Conservation (phyloP, 2,113 vertebrate species). For the Amazona vittata region DNA sequence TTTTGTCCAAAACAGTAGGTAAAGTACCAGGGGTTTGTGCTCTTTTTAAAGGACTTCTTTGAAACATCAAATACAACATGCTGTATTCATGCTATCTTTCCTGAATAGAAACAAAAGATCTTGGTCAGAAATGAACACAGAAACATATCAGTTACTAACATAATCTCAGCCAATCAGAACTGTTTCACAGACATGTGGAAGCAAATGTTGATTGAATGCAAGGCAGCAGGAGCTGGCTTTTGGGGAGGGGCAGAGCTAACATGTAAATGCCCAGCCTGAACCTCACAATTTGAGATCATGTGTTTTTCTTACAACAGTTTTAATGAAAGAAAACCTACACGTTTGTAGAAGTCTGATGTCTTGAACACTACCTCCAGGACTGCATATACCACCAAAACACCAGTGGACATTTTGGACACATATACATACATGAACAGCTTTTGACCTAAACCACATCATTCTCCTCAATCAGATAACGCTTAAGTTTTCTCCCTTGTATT, state of each 20-base stretch:
- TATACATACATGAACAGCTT: neutral
- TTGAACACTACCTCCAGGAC: neutral
- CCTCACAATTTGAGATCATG: neutral
- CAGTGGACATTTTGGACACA: neutral
- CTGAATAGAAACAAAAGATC: neutral
- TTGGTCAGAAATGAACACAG: neutral
- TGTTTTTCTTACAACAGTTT: neutral
- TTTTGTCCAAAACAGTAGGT: neutral
- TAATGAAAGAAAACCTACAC: neutral
- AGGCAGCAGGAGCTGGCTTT: neutral
- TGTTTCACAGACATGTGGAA: neutral
- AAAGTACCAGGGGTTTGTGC: neutral
- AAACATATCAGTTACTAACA: neutral
- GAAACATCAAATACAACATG: neutral
- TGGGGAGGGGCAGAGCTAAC: neutral
- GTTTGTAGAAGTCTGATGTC: accelerated
- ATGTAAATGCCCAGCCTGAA: neutral
- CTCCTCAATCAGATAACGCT: neutral
- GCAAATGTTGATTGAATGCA: neutral
- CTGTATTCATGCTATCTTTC: neutral
- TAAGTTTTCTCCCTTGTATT: neutral
- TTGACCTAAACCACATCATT: neutral
- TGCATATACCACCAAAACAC: neutral
- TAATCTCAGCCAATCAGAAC: neutral
- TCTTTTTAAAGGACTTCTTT: neutral